A percentile compares a stretch with the other conserved stretches of the same genome.
phyloP scores from a whole-genome alignment of 2,888 invertebrate species.

The Thymelicus acteon region DNA sequence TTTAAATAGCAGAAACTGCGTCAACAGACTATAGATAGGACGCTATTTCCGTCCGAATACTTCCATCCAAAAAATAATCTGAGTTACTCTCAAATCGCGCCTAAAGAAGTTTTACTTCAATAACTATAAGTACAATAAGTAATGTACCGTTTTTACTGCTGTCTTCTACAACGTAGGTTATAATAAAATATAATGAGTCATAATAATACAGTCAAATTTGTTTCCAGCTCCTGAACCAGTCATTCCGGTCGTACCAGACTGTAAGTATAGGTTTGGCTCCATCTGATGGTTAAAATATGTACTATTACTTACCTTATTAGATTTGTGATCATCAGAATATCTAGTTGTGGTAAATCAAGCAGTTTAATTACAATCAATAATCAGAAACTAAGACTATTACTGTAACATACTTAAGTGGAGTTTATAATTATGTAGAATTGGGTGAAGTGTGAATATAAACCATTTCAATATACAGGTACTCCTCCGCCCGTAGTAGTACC shows the following conservation, averaged over 20 bases:
- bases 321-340: background rate
- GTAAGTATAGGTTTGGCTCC: constrained; percentile 37
- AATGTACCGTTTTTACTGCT: no score
- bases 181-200: no score
- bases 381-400: constrained; percentile 34
- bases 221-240: constrained; percentile 18
- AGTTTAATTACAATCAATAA: constrained; percentile 7
- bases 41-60: no score
- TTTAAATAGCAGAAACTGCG: no score
- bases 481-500: constrained; percentile 66
- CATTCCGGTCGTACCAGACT: constrained; percentile 32
- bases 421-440: constrained; percentile 13
- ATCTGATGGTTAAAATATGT: background rate
- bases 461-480: constrained; percentile 56
- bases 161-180: no score
- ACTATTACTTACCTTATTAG: background rate
- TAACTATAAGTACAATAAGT: no score
- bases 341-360: constrained; percentile 35
- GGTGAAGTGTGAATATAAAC: constrained; percentile 28
- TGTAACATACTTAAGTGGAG: constrained; percentile 20
- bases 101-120: no score
- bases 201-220: background rate
- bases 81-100: no score
- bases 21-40: no score
- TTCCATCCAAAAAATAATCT: no score